A percentile compares a stretch with the other conserved stretches of the same genome.
These are phyloP conservation scores for Epinotia bilunana DNA, from an alignment of 2,888 invertebrate genomes.

Conservation along the genomic window DNA sequence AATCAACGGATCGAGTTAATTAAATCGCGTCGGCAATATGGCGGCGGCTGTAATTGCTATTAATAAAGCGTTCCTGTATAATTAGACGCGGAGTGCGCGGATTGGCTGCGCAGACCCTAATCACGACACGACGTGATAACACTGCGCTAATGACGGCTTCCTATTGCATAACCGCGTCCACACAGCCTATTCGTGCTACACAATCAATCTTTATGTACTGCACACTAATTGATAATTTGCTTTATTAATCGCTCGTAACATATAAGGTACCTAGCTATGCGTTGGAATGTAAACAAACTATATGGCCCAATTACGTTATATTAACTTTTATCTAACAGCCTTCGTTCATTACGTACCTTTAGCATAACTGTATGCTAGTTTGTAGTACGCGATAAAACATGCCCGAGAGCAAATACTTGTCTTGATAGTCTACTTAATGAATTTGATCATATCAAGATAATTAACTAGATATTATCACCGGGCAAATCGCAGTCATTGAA, in stretches of 20 bases:
- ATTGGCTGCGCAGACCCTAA: slow-evolving; percentile 79
- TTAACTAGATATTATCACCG: not conserved
- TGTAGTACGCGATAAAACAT: slow-evolving; percentile 2
- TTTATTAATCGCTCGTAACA: slow-evolving; percentile 24
- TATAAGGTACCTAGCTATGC: slow-evolving; percentile 14
- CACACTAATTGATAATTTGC: slow-evolving; percentile 35
- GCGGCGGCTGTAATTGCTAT: slow-evolving; percentile 83
- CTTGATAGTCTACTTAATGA: slow-evolving; percentile 11
- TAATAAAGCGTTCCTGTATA: slow-evolving; percentile 84
- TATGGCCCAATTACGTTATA: slow-evolving; percentile 11
- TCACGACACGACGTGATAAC: slow-evolving; percentile 82
- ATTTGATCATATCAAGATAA: slow-evolving; percentile 1
- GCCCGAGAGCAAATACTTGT: slow-evolving; percentile 4
- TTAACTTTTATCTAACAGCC: slow-evolving; percentile 22
- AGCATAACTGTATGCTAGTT: slow-evolving; percentile 15
- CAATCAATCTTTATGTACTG: slow-evolving; percentile 25
- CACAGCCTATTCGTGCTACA: slow-evolving; percentile 39
- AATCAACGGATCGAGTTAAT: slow-evolving; percentile 83
- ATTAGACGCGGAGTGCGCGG: slow-evolving; percentile 76
- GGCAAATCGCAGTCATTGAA: not conserved
- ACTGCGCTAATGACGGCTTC: slow-evolving; percentile 74
- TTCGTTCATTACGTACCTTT: slow-evolving; percentile 15
- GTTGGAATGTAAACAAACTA: slow-evolving; percentile 28
- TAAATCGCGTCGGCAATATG: slow-evolving; percentile 83
- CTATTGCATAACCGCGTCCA: slow-evolving; percentile 66